Evolutionary conservation across 2,888 invertebrate genomes (phyloP).

Genomic region (Agelastica alni): DNA sequence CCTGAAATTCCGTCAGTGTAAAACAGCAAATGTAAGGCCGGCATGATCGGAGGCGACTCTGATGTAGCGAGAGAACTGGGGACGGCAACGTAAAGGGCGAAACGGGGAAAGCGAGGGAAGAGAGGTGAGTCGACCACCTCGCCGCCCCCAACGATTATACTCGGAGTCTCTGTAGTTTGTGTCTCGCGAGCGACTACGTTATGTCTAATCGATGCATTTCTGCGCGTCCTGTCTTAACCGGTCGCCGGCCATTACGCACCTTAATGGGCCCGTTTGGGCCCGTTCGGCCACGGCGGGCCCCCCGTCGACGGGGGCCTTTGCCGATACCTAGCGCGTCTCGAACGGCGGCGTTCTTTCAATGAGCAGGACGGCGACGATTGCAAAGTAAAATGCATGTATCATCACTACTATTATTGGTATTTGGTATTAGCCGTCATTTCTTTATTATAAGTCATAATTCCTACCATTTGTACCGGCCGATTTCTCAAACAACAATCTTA

Average conservation of each 20-base stretch:
- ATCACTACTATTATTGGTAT: too few relatives aligned
- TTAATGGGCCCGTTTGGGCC: constrained; percentile 67
- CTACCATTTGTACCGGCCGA: too few relatives aligned
- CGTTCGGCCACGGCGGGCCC: constrained; percentile 46
- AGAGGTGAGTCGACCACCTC: constrained; percentile 2
- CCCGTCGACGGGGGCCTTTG: constrained; percentile 18
- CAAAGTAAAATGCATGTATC: too few relatives aligned
- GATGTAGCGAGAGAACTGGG: constrained; percentile 9
- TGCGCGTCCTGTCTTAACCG: constrained; percentile 70
- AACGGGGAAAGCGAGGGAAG: constrained; percentile 1
- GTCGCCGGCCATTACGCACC: constrained; percentile 74
- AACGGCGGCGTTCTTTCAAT: too few relatives aligned
- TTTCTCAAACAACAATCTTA: too few relatives aligned
- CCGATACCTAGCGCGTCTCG: constrained; percentile 32
- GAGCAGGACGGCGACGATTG: too few relatives aligned
- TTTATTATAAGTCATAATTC: too few relatives aligned
- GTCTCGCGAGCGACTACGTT: constrained; percentile 62
- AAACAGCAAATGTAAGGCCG: constrained; percentile 27
- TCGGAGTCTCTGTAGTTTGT: constrained; percentile 38
- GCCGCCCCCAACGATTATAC: constrained; percentile 33
- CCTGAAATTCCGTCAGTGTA: neutral
- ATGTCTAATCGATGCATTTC: constrained; percentile 72
- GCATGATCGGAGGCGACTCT: constrained; percentile 14
- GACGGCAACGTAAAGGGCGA: constrained; percentile 1
- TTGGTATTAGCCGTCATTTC: too few relatives aligned